Conservation (phyloP, 2,113 vertebrate species). For the Jacana jacana region DNA sequence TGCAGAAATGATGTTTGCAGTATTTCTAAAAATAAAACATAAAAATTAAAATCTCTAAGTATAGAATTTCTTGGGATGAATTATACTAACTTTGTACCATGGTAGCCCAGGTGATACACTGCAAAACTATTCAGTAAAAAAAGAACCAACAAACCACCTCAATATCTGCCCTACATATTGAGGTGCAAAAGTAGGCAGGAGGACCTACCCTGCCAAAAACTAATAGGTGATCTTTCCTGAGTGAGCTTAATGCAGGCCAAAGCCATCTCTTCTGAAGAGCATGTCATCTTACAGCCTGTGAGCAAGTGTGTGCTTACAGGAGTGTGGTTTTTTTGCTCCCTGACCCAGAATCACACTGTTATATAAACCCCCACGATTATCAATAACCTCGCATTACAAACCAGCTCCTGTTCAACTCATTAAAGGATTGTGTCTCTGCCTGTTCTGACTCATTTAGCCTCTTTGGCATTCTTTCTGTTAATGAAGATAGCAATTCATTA, state of each 20-base stretch:
- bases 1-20: not conserved
- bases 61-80: not conserved
- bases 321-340: constrained; percentile 28
- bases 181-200: not conserved
- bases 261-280: not conserved
- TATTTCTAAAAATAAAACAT: not conserved
- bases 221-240: not conserved
- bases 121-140: not conserved
- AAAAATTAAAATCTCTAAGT: not conserved
- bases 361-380: constrained; percentile 69
- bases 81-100: fast-evolving
- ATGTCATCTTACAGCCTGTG: not conserved
- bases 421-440: constrained; percentile 64
- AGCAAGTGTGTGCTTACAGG: not conserved
- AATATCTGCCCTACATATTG: not conserved
- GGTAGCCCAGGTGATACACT: not conserved
- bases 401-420: constrained; percentile 61
- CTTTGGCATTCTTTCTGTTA: constrained; percentile 37
- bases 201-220: not conserved
- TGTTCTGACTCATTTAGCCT: constrained; percentile 58
- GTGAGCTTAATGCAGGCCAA: not conserved
- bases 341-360: constrained; percentile 67
- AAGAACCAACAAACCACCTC: not conserved
- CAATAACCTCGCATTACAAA: constrained; percentile 65
- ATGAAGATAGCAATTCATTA: constrained; percentile 63